A percentile compares a stretch with the other conserved stretches of the same genome.
These are phyloP conservation scores for Aulostomus chinensis DNA, from an alignment of 2,797 vertebrate genomes.

Conservation along the genomic window DNA sequence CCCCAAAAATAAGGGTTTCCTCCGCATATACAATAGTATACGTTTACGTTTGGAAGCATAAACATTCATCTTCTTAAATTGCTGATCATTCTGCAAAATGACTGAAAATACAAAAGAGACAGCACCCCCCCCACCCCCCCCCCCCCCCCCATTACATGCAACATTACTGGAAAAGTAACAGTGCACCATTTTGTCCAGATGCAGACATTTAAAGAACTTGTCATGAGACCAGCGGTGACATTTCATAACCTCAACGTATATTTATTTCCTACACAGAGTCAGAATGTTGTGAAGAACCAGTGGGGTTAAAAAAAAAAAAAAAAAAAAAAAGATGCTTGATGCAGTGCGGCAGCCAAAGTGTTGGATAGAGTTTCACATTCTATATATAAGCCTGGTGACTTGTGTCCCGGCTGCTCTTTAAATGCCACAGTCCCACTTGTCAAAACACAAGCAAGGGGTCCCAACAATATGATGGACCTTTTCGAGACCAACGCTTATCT, in stretches of 20 bases:
- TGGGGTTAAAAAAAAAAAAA: constrained; percentile 24
- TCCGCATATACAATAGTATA: too few relatives aligned
- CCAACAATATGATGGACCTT: constrained; percentile 99
- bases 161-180: neutral
- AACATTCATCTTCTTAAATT: too few relatives aligned
- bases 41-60: too few relatives aligned
- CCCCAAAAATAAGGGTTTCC: too few relatives aligned
- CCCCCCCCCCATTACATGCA: too few relatives aligned
- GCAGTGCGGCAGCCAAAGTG: constrained; percentile 88
- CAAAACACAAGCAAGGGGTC: constrained; percentile 76
- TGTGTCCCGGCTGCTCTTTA: constrained; percentile 93
- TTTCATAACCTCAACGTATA: constrained; percentile 59
- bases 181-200: constrained; percentile 22
- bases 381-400: constrained; percentile 95
- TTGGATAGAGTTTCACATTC: constrained; percentile 97
- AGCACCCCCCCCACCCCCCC: too few relatives aligned
- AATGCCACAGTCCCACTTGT: constrained; percentile 89
- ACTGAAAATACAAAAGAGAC: too few relatives aligned
- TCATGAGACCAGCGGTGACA: constrained; percentile 48
- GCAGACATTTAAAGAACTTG: constrained; percentile 50
- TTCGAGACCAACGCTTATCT: constrained; percentile 98
- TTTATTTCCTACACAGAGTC: constrained; percentile 72
- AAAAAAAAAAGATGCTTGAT: constrained; percentile 81
- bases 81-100: too few relatives aligned
- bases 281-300: constrained; percentile 71